Evolutionary conservation across 1,140 invertebrate species (phyloP).

Genomic region (Stegodyphus mimosarum): DNA sequence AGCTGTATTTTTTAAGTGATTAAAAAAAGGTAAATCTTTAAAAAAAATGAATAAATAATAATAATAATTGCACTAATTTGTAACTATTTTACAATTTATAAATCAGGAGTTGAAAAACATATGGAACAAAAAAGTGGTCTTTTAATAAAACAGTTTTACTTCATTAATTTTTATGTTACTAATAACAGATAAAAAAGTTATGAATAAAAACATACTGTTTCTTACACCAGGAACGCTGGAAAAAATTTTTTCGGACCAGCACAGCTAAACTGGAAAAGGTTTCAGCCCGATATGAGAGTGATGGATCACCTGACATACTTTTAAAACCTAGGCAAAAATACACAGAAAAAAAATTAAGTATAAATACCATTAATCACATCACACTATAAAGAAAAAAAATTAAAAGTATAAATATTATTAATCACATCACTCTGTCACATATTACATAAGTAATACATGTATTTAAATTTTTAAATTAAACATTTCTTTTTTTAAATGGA

Average conservation of each 20-base stretch:
- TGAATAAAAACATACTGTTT: slow-evolving; percentile 34
- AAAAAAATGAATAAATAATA: too few relatives aligned
- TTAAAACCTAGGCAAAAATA: slow-evolving; percentile 66
- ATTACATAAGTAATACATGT: background rate
- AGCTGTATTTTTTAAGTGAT: too few relatives aligned
- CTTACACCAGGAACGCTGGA: slow-evolving; percentile 36
- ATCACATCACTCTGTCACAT: background rate
- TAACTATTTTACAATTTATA: too few relatives aligned
- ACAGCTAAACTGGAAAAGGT: slow-evolving; percentile 67
- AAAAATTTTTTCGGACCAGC: slow-evolving; percentile 64
- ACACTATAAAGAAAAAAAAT: slow-evolving; percentile 7
- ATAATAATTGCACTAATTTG: too few relatives aligned
- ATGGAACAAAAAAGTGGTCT: too few relatives aligned
- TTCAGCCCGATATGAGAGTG: slow-evolving; percentile 65
- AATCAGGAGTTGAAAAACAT: too few relatives aligned
- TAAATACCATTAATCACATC: background rate
- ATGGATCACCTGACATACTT: slow-evolving; percentile 64
- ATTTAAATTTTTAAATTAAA: background rate
- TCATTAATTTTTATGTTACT: too few relatives aligned
- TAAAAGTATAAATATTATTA: too few relatives aligned
- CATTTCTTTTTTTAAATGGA: too few relatives aligned
- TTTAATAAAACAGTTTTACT: too few relatives aligned
- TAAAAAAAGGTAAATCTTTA: too few relatives aligned
- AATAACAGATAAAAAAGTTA: background rate
- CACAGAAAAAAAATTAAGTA: background rate